Evolutionary conservation across 92 coral and sea anemone species (phyloP), one percentile per base, ranked within the genome.

Genomic region (Muricea muricata): DNA sequence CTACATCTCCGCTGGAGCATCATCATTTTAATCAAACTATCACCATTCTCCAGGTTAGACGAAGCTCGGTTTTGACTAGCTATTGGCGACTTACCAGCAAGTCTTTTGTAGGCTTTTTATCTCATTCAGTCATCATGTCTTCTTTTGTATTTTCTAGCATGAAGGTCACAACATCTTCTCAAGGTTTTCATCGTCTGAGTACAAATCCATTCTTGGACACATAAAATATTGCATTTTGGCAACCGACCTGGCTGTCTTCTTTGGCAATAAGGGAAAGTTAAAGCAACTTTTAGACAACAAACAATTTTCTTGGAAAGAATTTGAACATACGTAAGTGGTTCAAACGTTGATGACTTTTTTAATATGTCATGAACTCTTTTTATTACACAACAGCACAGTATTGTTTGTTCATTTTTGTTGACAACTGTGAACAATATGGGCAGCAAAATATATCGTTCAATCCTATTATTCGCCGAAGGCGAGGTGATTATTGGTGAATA

Each of bases 91-190:
- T n/a, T n/a, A n/a, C n/a, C n/a, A n/a, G n/a, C n/a, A n/a, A n/a
- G n/a, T n/a, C n/a, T n/a, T n/a, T n/a, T n/a, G n/a, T n/a, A n/a
- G n/a, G n/a, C n/a, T n/a, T n/a, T n/a, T n/a, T n/a, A n/a, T n/a
- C n/a, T n/a, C n/a, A n/a, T n/a, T n/a, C n/a, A n/a, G n/a, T n/a
- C n/a, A n/a, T n/a, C n/a, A n/a, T n/a, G n/a, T n/a, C n/a, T n/a
- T n/a, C n/a, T n/a, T n/a, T n/a, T n/a, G n/a, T n/a, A n/a, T 69
- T 41, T 65, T 45, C 48, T 78, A 96, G 99, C 99, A 96, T 75
- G 99, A 93, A 54, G 99, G 99, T 21, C 99, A 96, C 80, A 96
- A 96, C 82, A 96, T 96, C 74, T 96, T 96, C 90, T 96, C 99
- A 7, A 95, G 92, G 55, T 69, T 93, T 77, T 90, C 89, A 41